These are phyloP conservation scores for Hormaphis cornu DNA, from an alignment of 1,140 invertebrate species.

Conservation along the genomic window DNA sequence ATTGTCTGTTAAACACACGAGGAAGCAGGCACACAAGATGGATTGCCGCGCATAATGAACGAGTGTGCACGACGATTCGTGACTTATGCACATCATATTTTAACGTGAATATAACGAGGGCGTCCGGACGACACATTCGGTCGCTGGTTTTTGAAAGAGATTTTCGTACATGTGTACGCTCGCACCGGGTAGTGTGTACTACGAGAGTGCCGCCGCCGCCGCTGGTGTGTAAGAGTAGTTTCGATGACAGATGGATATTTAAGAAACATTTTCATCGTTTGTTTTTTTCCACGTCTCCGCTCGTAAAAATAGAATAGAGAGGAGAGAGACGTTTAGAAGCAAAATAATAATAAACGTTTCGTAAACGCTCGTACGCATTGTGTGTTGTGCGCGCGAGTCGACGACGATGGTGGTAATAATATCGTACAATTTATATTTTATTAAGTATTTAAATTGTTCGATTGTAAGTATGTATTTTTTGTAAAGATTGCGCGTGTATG, in stretches of 20 bases:
- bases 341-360: neutral
- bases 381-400: neutral
- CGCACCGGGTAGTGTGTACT: neutral
- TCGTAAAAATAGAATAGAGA: conserved; percentile 11
- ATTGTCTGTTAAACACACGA: too few species aligned
- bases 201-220: neutral
- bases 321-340: neutral
- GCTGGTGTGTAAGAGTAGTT: neutral
- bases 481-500: too few species aligned
- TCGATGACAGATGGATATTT: conserved; percentile 31
- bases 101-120: conserved; percentile 27
- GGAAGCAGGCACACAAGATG: neutral
- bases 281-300: neutral
- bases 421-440: too few species aligned
- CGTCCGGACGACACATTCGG: neutral
- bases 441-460: neutral
- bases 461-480: too few species aligned
- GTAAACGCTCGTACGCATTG: neutral
- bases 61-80: conserved; percentile 28
- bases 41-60: conserved; percentile 30
- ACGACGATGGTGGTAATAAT: neutral
- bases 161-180: conserved; percentile 28
- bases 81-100: conserved; percentile 32
- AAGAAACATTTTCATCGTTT: conserved; percentile 23
- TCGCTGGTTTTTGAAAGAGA: conserved; percentile 22